These are phyloP conservation scores for Himalopsyche tibetana DNA, from an alignment of 2,888 invertebrate genomes.

Conservation along the genomic window DNA sequence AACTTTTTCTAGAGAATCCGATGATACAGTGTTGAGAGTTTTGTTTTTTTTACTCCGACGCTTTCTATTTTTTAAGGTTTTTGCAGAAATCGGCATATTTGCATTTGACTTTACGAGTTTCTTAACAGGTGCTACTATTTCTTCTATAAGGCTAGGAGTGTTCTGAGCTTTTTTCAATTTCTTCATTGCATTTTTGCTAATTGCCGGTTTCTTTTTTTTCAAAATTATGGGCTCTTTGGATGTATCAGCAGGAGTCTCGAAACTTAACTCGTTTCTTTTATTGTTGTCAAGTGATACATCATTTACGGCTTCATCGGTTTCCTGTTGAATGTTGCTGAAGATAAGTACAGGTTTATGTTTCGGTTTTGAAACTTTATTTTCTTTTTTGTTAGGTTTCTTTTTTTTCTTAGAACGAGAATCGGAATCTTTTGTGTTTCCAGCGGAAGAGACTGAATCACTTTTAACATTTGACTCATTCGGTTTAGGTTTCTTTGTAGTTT, in stretches of 20 bases:
- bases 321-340: conserved; percentile 20
- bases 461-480: neutral
- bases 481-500: conserved; percentile 45
- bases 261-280: neutral
- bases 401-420: neutral
- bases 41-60: conserved; percentile 54
- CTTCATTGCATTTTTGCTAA: conserved; percentile 36
- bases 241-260: neutral
- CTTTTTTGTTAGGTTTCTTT: neutral
- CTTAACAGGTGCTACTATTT: neutral
- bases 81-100: conserved; percentile 3
- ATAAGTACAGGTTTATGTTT: conserved; percentile 17
- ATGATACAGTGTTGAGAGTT: neutral
- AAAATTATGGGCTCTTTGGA: neutral
- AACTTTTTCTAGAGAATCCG: neutral
- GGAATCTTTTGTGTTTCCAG: neutral
- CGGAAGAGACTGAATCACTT: neutral
- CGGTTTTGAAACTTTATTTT: conserved; percentile 22
- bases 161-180: conserved; percentile 17
- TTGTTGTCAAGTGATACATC: neutral
- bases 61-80: conserved; percentile 53
- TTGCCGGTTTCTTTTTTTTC: neutral
- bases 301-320: neutral
- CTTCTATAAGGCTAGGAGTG: neutral
- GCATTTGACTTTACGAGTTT: conserved; percentile 23